phyloP scores from a whole-genome alignment of 2,113 vertebrate species.

The Nicator chloris region DNA sequence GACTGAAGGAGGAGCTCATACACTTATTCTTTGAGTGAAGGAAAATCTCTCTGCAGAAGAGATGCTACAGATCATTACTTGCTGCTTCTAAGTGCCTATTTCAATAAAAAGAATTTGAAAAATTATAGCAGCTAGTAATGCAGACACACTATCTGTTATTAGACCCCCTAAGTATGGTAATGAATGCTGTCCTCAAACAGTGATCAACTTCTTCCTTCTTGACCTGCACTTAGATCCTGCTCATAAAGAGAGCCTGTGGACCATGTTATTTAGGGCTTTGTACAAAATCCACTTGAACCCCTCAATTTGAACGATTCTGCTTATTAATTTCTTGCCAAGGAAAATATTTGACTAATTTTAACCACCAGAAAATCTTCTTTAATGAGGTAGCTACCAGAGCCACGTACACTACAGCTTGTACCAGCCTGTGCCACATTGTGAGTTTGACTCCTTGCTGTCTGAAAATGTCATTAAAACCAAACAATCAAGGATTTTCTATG shows the following conservation, averaged over 20 bases:
- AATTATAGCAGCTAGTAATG: not conserved
- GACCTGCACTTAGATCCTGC: not conserved
- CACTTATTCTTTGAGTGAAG: not conserved
- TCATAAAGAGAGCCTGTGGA: not conserved
- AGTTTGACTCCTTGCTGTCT: not conserved
- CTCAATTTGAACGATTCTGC: not conserved
- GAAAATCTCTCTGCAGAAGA: not conserved
- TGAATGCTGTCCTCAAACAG: not conserved
- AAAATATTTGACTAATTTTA: not conserved
- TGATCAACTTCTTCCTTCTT: not conserved
- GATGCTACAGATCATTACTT: not conserved
- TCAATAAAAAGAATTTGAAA: not conserved
- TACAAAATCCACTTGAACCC: not conserved
- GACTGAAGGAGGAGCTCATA: not conserved
- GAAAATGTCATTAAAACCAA: not conserved
- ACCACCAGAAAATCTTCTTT: not conserved
- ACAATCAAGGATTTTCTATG: not conserved
- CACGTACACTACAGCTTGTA: not conserved
- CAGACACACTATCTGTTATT: not conserved
- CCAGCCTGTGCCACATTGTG: not conserved
- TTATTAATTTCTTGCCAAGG: not conserved
- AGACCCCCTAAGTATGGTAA: not conserved
- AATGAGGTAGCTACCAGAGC: not conserved
- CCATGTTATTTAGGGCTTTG: not conserved
- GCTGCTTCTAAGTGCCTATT: not conserved